Base-by-base conservation (phyloP, 2,888 invertebrate genomes). In the Artemia sinica region DNA sequence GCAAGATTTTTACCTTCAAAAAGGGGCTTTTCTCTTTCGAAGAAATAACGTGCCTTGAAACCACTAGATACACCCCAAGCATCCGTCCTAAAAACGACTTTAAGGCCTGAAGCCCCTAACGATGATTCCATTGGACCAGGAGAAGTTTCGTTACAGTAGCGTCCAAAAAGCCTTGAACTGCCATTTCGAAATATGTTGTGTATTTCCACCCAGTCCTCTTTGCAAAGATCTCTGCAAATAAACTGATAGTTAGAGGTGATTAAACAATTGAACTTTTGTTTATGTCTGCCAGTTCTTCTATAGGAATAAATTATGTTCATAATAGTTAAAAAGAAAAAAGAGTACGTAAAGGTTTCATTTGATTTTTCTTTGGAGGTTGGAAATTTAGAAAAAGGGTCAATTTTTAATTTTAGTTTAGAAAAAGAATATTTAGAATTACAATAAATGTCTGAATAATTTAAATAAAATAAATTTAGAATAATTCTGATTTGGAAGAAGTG, bases 61-160 rank as follows among this genome's bases (percentile, higher is more conserved):
- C 97, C 97, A 74, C 92, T 93, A 73, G 88, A 90, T 67, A 94
- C 92, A 70, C 86, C 86, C 73, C 88, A 86, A 49, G 84, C 83
- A 78, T 96, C 89, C 50, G 96, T 90, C 77, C 90, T 89, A 74
- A 97, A 84, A 69, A 92, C 84, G 71, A 96, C 85, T 76, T 91
- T 88, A 73, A 97, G 84, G 58, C 91, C 91, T 72, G 86, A 84
- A 65, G 93, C 89, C 41, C 92, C 91, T 72, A 87, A 85, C 75
- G 89, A 89, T 69, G 94, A 93, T 79, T 94, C 90, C 74, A 94
- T 86, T 66, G 97, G 97, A 66, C 96, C 97, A 12, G 97, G 97
- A 69, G 91, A 87, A 72, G 90, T 88, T 75, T 84, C 82, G 72
- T 89, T 87, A 80, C 97, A 97, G 82, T 94, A 96, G 72, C 92